These are phyloP conservation scores for Trematocara macrostoma DNA, from an alignment of 2,113 vertebrate species.

Conservation along the genomic window DNA sequence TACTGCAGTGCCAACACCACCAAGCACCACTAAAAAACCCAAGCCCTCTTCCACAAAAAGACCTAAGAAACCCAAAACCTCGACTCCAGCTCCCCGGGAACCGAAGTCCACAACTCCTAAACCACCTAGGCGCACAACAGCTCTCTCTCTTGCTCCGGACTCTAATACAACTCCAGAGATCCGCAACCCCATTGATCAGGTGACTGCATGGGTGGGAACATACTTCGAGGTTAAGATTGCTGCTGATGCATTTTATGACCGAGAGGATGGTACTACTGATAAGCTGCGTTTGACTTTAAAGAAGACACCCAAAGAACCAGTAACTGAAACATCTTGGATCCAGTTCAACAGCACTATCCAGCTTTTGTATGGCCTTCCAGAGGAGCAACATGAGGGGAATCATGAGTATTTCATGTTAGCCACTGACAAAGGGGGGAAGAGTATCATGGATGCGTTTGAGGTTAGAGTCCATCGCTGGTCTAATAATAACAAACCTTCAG, in stretches of 20 bases:
- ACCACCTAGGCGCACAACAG: conserved; percentile 74
- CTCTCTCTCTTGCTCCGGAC: conserved; percentile 66
- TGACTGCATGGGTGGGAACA: conserved; percentile 90
- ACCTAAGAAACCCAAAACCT: conserved; percentile 78
- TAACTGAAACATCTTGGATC: conserved; percentile 87
- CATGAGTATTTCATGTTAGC: conserved; percentile 94
- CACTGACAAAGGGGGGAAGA: conserved; percentile 87
- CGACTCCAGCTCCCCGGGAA: conserved; percentile 77
- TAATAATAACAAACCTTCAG: conserved; percentile 78
- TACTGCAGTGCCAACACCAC: conserved; percentile 80
- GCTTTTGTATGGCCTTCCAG: conserved; percentile 89
- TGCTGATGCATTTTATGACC: conserved; percentile 87
- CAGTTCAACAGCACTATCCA: conserved; percentile 95
- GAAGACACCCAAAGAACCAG: conserved; percentile 80
- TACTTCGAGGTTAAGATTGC: conserved; percentile 97
- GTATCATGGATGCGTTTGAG: conserved; percentile 87
- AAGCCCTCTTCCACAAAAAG: conserved; percentile 78
- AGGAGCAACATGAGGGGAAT: conserved; percentile 79
- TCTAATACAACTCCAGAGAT: conserved; percentile 80
- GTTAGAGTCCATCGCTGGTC: conserved; percentile 86
- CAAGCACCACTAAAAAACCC: conserved; percentile 85
- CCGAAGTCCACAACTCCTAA: conserved; percentile 80
- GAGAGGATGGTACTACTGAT: conserved; percentile 90
- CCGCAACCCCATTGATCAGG: conserved; percentile 87
- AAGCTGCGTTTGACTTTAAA: conserved; percentile 87